Evolutionary conservation across 1,140 invertebrate species (phyloP), one percentile per base, ranked within the genome.

Genomic region (Thereuonema tuberculata): DNA sequence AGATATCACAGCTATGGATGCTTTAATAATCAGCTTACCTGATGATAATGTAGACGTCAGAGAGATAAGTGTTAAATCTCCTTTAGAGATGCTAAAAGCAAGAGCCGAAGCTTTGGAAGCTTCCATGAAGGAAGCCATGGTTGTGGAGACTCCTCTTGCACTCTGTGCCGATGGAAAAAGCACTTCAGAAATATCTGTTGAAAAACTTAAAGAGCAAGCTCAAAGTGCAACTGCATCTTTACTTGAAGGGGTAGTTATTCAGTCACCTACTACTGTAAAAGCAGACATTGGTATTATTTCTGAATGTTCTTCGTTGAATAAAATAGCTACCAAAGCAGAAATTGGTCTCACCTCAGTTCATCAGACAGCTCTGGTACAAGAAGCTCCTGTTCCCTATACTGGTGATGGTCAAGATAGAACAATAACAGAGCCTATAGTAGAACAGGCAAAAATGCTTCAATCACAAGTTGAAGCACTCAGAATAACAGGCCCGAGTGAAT

Each of bases 181-280:
- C 3, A 5, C 27, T 12, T 55, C 53, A 29, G 53, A 55, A n/a
- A 14, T 25, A 14, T 5, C 24, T 12, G 9, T 15, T 14, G 25
- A 55, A 25, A 12, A 14, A 29, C 24, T 27, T 3, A 28, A 23
- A 52, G 21, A 9, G 12, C 21, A 9, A 21, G 49, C 15, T 12
- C 15, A 24, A 24, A 24, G 9, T 31, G 58, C 62, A 55, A 59
- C 57, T 43, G n/a, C n/a, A n/a, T 52, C 61, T 3, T 58, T 65
- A 53, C 28, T 60, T 20, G 61, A 64, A 43, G 63, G 58, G 48
- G 58, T 61, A 53, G 37, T 64, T 46, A 60, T 63, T 55, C 62
- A 66, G 24, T 58, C 57, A 26, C 48, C 62, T 43, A 63, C 49
- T 58, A 61, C 62, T 12, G 62, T 59, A 46, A 55, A 59, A 55